Evolutionary conservation across 2,888 invertebrate genomes (phyloP), one percentile per base, ranked within the genome.

Genomic region (Strigamia transsilvanica): DNA sequence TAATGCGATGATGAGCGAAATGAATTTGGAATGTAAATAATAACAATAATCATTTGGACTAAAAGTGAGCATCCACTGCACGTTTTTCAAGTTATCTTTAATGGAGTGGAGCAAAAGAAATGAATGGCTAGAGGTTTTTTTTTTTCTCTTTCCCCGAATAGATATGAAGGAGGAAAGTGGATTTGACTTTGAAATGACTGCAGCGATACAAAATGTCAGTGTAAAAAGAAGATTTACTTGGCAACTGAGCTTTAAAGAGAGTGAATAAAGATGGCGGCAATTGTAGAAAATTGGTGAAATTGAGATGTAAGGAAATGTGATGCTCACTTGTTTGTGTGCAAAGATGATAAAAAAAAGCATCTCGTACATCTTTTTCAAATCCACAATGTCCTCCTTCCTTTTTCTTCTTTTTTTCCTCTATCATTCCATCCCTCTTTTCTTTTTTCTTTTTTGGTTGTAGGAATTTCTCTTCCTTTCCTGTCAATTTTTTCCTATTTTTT

Each of bases 61-160:
- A 23, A 66, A 66, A 66, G 61, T 66, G 61, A 66, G 61, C 61
- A 66, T 66, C 61, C 61, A 66, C 61, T 66, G 61, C 61, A 66
- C 61, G 61, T 66, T 66, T 66, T 66, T 66, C 61, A 66, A 66
- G 61, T 66, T 66, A 66, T 66, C 61, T 66, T 66, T 66, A 66
- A 66, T 66, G 61, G 61, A 66, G 61, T 66, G 61, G 21, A 66
- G 61, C 61, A 66, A 66, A 66, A 66, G 61, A 66, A 66, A 66
- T 66, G 21, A 66, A 66, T 66, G 61, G 61, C 21, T 21, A 12
- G 21, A 23, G 23, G 13, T 66, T 21, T 66, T 66, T 66, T 66
- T 66, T 12, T 66, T n/a, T 13, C 15, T 66, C 61, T 66, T 21
- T 23, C 1, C 61, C 18, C 61, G 61, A 66, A 18, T 66, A 66